Percentiles rank a stretch among this genome's conserved stretches.
phyloP scores from a whole-genome alignment of 2,113 vertebrate genomes.

The Crocuta crocuta region DNA sequence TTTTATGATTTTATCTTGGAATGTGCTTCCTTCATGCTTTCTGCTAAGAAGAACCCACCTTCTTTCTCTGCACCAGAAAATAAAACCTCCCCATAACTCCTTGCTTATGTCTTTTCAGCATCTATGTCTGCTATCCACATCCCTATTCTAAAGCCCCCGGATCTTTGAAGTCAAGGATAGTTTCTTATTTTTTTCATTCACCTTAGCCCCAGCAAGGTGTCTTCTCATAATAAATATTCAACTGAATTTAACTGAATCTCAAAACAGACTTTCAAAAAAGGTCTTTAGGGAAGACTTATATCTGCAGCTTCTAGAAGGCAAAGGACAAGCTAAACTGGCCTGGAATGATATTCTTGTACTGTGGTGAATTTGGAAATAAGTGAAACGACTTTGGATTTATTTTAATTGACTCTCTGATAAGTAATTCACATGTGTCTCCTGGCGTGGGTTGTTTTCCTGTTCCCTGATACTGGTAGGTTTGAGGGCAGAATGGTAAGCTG shows the following conservation, averaged over 20 bases:
- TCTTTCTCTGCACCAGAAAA: constrained; percentile 42
- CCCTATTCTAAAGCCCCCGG: background rate
- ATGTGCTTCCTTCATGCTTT: background rate
- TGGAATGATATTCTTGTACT: background rate
- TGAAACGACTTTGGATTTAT: background rate
- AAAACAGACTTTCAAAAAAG: background rate
- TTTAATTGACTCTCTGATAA: background rate
- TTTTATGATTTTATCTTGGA: constrained; percentile 22
- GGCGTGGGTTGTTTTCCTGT: background rate
- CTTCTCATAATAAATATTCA: constrained; percentile 15
- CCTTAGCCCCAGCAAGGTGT: background rate
- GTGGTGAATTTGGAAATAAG: background rate
- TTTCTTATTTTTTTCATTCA: constrained; percentile 5
- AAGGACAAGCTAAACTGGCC: background rate
- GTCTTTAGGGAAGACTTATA: background rate
- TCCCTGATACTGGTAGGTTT: background rate
- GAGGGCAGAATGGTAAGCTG: background rate
- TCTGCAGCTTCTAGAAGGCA: background rate
- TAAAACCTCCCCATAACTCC: background rate
- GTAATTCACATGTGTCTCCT: background rate
- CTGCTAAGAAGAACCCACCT: background rate
- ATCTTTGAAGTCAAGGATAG: background rate
- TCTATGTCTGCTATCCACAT: background rate
- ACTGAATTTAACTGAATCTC: background rate
- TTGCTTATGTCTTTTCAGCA: background rate